These are phyloP conservation scores for Fregata magnificens DNA, from an alignment of 2,113 vertebrate species.

Conservation along the genomic window DNA sequence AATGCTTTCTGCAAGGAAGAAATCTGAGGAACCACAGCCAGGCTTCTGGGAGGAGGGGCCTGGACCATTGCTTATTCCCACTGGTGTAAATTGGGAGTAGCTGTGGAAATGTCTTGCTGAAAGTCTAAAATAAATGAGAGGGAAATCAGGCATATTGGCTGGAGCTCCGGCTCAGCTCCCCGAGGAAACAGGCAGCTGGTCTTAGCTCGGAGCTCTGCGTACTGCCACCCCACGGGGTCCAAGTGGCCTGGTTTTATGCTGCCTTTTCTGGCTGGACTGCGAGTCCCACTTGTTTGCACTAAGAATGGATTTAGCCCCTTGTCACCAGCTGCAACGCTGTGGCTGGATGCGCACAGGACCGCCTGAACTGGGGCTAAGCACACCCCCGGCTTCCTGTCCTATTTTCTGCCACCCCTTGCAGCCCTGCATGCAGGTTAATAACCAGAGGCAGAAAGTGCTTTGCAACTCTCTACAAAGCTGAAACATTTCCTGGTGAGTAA, in stretches of 20 bases:
- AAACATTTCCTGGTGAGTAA: background rate
- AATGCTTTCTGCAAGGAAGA: constrained; percentile 3
- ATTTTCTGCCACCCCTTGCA: background rate
- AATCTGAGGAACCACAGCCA: constrained; percentile 33
- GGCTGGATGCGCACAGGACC: background rate
- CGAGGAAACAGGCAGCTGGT: background rate
- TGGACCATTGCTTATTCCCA: background rate
- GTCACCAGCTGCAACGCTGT: background rate
- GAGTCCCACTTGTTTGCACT: background rate
- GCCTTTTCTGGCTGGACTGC: background rate
- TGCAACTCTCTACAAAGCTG: background rate
- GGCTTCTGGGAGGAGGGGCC: constrained; percentile 34
- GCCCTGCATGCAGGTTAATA: background rate
- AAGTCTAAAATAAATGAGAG: constrained; percentile 38
- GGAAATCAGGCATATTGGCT: background rate
- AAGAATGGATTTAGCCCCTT: background rate
- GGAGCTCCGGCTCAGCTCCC: background rate
- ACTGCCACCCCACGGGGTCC: background rate
- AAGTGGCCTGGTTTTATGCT: background rate
- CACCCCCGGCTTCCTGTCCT: background rate
- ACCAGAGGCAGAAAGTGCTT: background rate
- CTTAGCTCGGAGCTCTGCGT: background rate
- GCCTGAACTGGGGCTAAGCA: background rate
- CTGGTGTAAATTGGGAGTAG: constrained; percentile 26
- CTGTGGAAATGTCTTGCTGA: constrained; percentile 36